phyloP scores from a whole-genome alignment of 2,888 invertebrate species.

The Fissipunctia ypsillon region DNA sequence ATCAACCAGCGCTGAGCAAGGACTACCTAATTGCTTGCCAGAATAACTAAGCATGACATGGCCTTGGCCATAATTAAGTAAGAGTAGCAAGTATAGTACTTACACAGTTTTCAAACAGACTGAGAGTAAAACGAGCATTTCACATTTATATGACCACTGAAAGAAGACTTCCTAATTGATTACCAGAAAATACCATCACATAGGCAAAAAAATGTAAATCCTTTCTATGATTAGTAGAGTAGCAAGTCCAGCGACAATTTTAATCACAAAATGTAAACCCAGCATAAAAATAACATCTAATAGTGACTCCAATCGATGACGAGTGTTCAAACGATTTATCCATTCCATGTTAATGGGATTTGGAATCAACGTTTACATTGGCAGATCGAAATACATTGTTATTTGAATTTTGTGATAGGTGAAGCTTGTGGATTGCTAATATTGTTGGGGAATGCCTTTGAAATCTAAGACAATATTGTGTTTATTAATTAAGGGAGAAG shows the following conservation, averaged over 20 bases:
- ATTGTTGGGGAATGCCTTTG: conserved; percentile 32
- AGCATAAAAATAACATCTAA: conserved; percentile 18
- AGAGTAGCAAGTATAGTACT: neutral
- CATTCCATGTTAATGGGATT: conserved; percentile 39
- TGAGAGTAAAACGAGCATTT: neutral
- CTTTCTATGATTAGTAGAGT: neutral
- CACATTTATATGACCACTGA: neutral
- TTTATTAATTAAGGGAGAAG: no score
- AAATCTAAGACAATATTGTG: conserved; percentile 1
- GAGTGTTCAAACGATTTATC: conserved; percentile 46
- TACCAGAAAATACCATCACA: neutral
- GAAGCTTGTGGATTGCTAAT: conserved; percentile 12
- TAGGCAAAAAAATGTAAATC: neutral
- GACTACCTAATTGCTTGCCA: conserved; percentile 6
- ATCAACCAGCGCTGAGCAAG: conserved; percentile 8
- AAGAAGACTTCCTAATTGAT: neutral
- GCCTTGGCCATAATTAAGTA: conserved; percentile 4
- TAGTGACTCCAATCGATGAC: conserved; percentile 44
- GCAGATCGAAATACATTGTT: conserved; percentile 41
- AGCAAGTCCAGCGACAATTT: conserved; percentile 28
- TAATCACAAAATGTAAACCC: conserved; percentile 16
- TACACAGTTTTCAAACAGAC: neutral
- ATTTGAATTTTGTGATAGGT: conserved; percentile 33
- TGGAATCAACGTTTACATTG: conserved; percentile 49
- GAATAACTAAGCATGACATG: neutral